Conservation (phyloP, 2,113 vertebrate genomes). For the Sinocyclocheilus anophthalmus region DNA sequence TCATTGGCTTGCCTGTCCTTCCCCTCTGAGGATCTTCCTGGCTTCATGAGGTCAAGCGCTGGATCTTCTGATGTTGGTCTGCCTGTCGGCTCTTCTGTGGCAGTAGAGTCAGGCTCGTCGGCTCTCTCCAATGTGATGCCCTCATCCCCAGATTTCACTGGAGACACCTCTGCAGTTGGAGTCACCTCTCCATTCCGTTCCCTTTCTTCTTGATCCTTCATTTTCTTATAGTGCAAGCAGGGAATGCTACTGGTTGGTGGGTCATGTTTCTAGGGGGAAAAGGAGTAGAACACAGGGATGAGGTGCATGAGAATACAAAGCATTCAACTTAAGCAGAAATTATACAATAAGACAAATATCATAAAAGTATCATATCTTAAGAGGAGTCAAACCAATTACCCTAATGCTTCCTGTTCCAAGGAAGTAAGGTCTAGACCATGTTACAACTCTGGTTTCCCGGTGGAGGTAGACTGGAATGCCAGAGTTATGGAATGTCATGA, state of each 20-base stretch:
- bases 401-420: conserved; percentile 98
- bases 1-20: conserved; percentile 78
- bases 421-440: conserved; percentile 98
- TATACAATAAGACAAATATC: no score
- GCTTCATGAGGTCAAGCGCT: conserved; percentile 50
- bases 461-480: conserved; percentile 98
- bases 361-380: no score
- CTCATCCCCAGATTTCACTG: conserved; percentile 69
- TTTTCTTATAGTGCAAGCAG: conserved; percentile 97
- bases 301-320: not conserved
- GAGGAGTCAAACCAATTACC: conserved; percentile 73
- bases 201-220: conserved; percentile 93
- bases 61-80: conserved; percentile 58
- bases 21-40: conserved; percentile 52
- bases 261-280: conserved; percentile 88
- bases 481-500: conserved; percentile 99
- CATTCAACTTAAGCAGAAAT: no score
- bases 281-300: not conserved
- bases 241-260: conserved; percentile 95
- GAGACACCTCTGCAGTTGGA: conserved; percentile 75
- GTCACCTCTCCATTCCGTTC: conserved; percentile 85
- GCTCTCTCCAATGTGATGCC: conserved; percentile 72
- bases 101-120: conserved; percentile 79
- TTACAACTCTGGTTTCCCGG: conserved; percentile 96
- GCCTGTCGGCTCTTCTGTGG: conserved; percentile 61